Base-by-base conservation (phyloP, 2,888 invertebrate species). In the Liopterus haemorrhoidalis region DNA sequence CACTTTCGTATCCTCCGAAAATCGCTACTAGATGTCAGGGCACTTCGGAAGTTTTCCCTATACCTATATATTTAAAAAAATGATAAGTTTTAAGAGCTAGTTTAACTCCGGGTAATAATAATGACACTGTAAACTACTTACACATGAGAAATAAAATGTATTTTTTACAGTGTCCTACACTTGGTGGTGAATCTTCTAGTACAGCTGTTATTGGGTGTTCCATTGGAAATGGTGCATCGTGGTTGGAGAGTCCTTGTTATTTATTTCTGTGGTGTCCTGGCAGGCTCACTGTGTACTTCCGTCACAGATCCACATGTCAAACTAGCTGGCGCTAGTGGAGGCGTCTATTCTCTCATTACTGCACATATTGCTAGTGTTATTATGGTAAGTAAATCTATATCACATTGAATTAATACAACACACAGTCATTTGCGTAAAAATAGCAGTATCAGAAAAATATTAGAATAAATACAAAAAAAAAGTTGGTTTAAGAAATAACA, bases 141-240 rank as follows among this genome's bases (percentile, higher is more conserved):
- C 5, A 9, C 15, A 2, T 12, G 12, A 31, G 5, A 41, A 9
- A 28, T 3, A n/a, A 2, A 12, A 44, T 9, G 31, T 28, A 40
- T 50, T 39, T 45, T 45, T 57, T 62, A 16, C 72, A 90, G 90
- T 38, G 78, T 82, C 35, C 79, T 87, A 61, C 97, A 99, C 66
- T 73, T 97, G 24, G 70, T 89, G 50, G 89, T 92, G 60, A 97
- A 99, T 67, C 72, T 95, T 16, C 69, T 92, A 41, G 90, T 95
- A 49, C 96, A 97, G 67, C 72, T 97, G 47, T 76, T 95, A 66
- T 75, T 99, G 45, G 97, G 97, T 0, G 79, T 95, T 6, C 94
- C 96, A 0, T 68, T 99, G 49, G 97, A 99, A 70, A 84, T 97
- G 81, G 95, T 96, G 1, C 96, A 97, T 67, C 81, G 85, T 54